phyloP scores from a whole-genome alignment of 2,888 invertebrate genomes.

The Noctua comes region DNA sequence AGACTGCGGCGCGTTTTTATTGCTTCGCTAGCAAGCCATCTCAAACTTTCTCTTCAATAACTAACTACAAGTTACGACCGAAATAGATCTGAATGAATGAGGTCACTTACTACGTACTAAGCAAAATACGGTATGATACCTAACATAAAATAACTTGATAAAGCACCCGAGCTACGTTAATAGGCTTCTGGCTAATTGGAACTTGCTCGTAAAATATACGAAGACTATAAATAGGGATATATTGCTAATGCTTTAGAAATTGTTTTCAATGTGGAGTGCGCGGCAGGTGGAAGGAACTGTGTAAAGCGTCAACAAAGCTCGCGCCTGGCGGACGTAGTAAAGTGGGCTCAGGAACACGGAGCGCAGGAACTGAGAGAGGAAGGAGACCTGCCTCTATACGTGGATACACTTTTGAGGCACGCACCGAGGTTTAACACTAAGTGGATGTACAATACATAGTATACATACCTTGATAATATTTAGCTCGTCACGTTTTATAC shows the following conservation, averaged over 20 bases:
- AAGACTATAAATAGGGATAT: slow-evolving; percentile 54
- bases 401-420: background rate
- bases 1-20: slow-evolving; percentile 80
- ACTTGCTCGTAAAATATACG: slow-evolving; percentile 45
- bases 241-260: slow-evolving; percentile 40
- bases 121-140: slow-evolving; percentile 12
- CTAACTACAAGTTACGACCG: slow-evolving; percentile 55
- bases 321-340: slow-evolving; percentile 29
- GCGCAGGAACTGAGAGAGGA: slow-evolving; percentile 25
- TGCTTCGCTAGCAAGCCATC: slow-evolving; percentile 74
- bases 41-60: slow-evolving; percentile 70
- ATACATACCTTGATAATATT: background rate
- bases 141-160: slow-evolving; percentile 39
- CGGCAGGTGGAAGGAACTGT: slow-evolving; percentile 39
- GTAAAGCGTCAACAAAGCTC: slow-evolving; percentile 34
- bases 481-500: background rate
- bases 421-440: background rate
- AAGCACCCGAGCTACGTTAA: slow-evolving; percentile 32
- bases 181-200: slow-evolving; percentile 57
- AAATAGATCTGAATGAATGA: slow-evolving; percentile 48
- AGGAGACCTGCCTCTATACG: slow-evolving; percentile 4
- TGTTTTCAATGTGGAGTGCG: slow-evolving; percentile 33
- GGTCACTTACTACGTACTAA: slow-evolving; percentile 27
- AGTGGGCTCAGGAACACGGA: slow-evolving; percentile 25
- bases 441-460: background rate